Evolutionary conservation across 2,888 invertebrate genomes (phyloP), one percentile per base, ranked within the genome.

Genomic region (Raillietiella orientalis): DNA sequence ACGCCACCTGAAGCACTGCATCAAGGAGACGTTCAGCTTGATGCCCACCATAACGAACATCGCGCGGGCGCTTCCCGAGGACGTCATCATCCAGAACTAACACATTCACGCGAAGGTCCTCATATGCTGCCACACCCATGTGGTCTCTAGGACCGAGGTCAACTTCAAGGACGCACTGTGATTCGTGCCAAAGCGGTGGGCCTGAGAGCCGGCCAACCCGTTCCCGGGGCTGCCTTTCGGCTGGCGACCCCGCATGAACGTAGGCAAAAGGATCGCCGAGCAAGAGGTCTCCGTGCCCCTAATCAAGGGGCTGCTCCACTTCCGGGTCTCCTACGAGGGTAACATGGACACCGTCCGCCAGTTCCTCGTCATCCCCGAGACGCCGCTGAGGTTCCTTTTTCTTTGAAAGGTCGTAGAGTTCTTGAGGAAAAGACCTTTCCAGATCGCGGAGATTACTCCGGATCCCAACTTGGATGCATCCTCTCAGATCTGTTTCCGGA

Each of bases 21-120:
- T 46, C 14, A 43, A 42, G 24, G 45, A 45, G 31, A 34, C 40
- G 2, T 38, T 35, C 29, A 32, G 38, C 36, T 44, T 84, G 8
- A 79, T 72, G 47, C 84, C 84, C 2, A 67, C 72, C 3, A 77
- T 82, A 2, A 71, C 82, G 3, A 82, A 84, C 44, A 51, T 84
- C 33, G 71, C 77, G 4, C 54, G 84, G 41, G 59, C 66, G 37
- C 41, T 75, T 34, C 61, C 66, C 0, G 53, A 61, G 34, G 62
- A 69, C 32, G 50, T 58, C 16, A 41, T 50, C 4, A 47, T 84
- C 16, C 62, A 57, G 24, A 58, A 58, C n/a, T 72, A 70, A 45
- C 44, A 44, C 29, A 52, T 82, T n/a, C 56, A 62, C 4, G 56
- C 61, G 41, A 59, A 62, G 41, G 74, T 17, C 19, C 19, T n/a